Percentiles rank a stretch among this genome's conserved stretches.
phyloP scores from a whole-genome alignment of 2,888 invertebrate species.

The Andrena praecox region DNA sequence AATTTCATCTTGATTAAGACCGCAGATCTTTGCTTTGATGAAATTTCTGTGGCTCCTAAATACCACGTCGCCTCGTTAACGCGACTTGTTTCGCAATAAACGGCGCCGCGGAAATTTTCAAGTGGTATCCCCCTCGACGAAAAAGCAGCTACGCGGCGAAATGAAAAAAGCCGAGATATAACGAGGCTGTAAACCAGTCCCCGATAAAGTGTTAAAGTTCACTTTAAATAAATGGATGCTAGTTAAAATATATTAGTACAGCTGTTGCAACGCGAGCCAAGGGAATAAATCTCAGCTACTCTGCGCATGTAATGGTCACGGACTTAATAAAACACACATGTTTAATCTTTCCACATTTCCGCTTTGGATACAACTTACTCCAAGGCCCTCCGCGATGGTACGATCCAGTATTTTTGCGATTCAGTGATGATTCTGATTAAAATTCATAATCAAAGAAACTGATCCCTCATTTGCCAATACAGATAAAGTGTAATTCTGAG shows the following conservation, averaged over 20 bases:
- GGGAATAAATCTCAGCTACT: constrained; percentile 20
- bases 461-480: no score
- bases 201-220: constrained; percentile 26
- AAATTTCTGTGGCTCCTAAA: constrained; percentile 8
- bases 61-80: constrained; percentile 15
- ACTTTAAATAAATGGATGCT: constrained; percentile 1
- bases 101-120: constrained; percentile 9
- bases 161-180: constrained; percentile 12
- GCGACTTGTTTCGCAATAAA: constrained; percentile 7
- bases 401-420: not conserved
- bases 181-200: constrained; percentile 23
- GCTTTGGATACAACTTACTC: not conserved
- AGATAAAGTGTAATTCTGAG: no score
- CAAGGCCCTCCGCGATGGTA: not conserved
- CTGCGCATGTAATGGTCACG: not conserved
- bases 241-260: constrained; percentile 1
- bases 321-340: constrained; percentile 11
- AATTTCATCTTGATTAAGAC: not conserved
- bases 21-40: not conserved
- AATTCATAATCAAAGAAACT: not conserved
- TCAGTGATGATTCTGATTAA: not conserved
- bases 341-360: not conserved
- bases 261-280: not conserved
- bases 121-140: not conserved
- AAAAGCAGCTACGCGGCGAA: constrained; percentile 1